Percentiles rank a stretch among this genome's conserved stretches.
These are phyloP conservation scores for Leptosomus discolor DNA, from an alignment of 2,113 vertebrate genomes.

Conservation along the genomic window DNA sequence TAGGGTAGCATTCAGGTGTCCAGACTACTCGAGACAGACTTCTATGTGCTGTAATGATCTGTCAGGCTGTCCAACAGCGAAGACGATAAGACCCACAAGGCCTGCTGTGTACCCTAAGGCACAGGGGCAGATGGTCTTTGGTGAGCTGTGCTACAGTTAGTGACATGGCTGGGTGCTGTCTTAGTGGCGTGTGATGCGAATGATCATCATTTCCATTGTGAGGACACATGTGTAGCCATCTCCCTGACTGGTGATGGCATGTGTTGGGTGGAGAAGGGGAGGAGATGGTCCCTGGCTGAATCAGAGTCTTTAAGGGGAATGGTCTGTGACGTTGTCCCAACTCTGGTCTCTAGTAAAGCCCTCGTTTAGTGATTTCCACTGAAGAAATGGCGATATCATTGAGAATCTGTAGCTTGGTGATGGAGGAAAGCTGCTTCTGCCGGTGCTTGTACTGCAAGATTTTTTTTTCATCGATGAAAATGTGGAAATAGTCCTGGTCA, in stretches of 20 bases:
- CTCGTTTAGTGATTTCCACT: conserved; percentile 75
- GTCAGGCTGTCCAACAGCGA: not conserved
- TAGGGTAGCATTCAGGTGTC: not conserved
- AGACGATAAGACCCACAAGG: not conserved
- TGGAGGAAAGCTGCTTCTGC: conserved; percentile 68
- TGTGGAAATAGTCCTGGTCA: conserved; percentile 75
- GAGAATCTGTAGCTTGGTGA: conserved; percentile 78
- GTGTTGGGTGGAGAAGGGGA: not conserved
- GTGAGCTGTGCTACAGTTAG: not conserved
- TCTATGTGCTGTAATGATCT: not conserved
- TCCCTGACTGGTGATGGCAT: not conserved
- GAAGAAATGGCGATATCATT: conserved; percentile 76
- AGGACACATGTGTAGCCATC: accelerated
- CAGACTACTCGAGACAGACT: not conserved
- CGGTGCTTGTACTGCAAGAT: conserved; percentile 77
- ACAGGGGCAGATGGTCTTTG: not conserved
- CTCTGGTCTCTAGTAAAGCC: conserved; percentile 40
- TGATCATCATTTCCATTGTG: accelerated
- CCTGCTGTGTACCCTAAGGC: not conserved
- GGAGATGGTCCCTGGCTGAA: not conserved
- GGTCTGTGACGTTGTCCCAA: accelerated
- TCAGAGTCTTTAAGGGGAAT: not conserved
- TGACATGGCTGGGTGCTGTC: not conserved
- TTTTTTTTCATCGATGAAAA: conserved; percentile 74
- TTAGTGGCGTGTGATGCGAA: not conserved